Evolutionary conservation across 2,797 vertebrate genomes (phyloP).

Genomic region (Anguilla marmorata): DNA sequence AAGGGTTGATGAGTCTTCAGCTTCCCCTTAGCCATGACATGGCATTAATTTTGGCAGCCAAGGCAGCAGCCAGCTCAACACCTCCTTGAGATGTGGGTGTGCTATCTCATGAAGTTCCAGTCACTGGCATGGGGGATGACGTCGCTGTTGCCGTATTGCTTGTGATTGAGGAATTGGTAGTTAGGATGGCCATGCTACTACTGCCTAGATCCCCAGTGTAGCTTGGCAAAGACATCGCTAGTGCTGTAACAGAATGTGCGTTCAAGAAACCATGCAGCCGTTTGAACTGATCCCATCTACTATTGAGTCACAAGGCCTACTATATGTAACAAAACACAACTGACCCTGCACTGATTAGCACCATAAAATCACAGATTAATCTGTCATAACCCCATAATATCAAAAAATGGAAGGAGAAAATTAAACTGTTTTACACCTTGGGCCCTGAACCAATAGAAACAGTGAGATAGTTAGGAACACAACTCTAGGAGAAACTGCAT

Average conservation of each 20-base stretch:
- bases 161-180: slow-evolving; percentile 10
- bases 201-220: slow-evolving; percentile 25
- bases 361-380: neutral
- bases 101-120: slow-evolving; percentile 20
- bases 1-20: slow-evolving; percentile 73
- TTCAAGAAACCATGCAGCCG: slow-evolving; percentile 57
- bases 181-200: slow-evolving; percentile 17
- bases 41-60: slow-evolving; percentile 80
- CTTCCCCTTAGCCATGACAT: slow-evolving; percentile 84
- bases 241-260: slow-evolving; percentile 43
- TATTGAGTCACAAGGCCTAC: slow-evolving; percentile 60
- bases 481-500: neutral
- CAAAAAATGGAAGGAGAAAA: neutral
- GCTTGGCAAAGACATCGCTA: slow-evolving; percentile 42
- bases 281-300: slow-evolving; percentile 75
- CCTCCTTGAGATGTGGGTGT: slow-evolving; percentile 61
- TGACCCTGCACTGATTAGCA: neutral
- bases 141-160: neutral
- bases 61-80: slow-evolving; percentile 76
- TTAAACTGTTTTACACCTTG: neutral
- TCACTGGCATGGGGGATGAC: neutral
- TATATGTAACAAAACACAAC: neutral
- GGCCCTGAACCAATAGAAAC: neutral
- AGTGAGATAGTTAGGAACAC: neutral
- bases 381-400: neutral